Evolutionary conservation across 2,888 invertebrate species (phyloP).

Genomic region (Cheilosia vulpina): DNA sequence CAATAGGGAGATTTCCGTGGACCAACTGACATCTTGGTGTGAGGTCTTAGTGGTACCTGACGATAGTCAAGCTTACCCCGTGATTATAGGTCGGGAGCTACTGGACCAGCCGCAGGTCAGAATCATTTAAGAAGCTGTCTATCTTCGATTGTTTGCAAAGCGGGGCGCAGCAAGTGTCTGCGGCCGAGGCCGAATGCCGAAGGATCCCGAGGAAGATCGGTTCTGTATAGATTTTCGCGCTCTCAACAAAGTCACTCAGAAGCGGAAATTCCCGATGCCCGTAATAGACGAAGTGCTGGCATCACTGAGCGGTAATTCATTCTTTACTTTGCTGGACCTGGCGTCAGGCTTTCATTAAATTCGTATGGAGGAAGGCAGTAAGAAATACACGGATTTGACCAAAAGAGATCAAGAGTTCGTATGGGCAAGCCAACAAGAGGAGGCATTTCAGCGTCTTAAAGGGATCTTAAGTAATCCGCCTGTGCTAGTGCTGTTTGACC

Average conservation of each 20-base stretch:
- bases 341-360: constrained; percentile 37
- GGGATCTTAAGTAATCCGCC: not conserved
- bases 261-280: constrained; percentile 45
- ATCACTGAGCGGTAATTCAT: constrained; percentile 8
- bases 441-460: not conserved
- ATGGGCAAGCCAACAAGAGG: not conserved
- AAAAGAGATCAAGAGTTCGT: not conserved
- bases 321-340: constrained; percentile 34
- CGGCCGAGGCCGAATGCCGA: not conserved
- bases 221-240: constrained; percentile 78
- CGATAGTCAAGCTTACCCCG: constrained; percentile 17
- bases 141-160: constrained; percentile 6
- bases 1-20: constrained; percentile 21
- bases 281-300: constrained; percentile 28
- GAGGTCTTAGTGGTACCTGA: constrained; percentile 20
- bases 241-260: constrained; percentile 24
- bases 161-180: not conserved
- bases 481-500: not conserved
- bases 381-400: not conserved
- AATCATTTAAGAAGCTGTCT: constrained; percentile 7
- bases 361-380: constrained; percentile 18
- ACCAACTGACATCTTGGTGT: constrained; percentile 12
- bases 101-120: constrained; percentile 38
- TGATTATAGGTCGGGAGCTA: constrained; percentile 28
- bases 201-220: constrained; percentile 3